Evolutionary conservation across 2,888 invertebrate species (phyloP).

Genomic region (Halocaridina rubra): DNA sequence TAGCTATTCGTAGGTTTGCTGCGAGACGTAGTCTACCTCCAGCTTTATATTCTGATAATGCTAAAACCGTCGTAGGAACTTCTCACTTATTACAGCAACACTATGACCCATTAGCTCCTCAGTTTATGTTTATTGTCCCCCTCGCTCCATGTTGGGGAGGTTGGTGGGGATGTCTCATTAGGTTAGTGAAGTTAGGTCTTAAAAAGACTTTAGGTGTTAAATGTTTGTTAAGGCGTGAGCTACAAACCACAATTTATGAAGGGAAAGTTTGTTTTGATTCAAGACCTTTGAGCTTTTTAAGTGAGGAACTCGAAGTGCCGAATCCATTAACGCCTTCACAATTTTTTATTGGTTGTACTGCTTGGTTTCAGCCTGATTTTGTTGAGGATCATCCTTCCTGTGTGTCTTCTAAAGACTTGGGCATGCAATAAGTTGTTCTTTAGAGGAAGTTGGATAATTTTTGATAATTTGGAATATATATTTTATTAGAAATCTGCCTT

Average conservation of each 20-base stretch:
- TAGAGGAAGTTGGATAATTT: no score
- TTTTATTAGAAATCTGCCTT: no score
- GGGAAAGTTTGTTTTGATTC: constrained; percentile 67
- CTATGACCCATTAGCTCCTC: constrained; percentile 55
- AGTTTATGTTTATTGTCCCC: constrained; percentile 68
- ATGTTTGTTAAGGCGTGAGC: constrained; percentile 65
- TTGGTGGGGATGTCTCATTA: constrained; percentile 69
- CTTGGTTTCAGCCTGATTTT: no score
- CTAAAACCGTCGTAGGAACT: constrained; percentile 64
- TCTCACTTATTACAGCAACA: constrained; percentile 41
- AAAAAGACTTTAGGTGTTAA: constrained; percentile 67
- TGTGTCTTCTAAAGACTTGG: no score
- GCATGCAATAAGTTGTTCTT: no score
- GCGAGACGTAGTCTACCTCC: constrained; percentile 63
- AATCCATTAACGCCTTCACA: no score
- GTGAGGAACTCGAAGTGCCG: no score
- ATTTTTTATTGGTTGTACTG: no score
- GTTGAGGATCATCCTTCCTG: no score
- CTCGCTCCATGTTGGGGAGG: constrained; percentile 70
- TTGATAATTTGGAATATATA: no score
- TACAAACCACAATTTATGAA: constrained; percentile 66
- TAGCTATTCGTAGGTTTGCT: constrained; percentile 64
- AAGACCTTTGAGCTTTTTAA: constrained; percentile 66
- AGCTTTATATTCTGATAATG: constrained; percentile 66
- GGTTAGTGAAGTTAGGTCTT: constrained; percentile 67